Evolutionary conservation across 2,888 invertebrate genomes (phyloP), one percentile per base, ranked within the genome.

Genomic region (Eustalomyia histrio): DNA sequence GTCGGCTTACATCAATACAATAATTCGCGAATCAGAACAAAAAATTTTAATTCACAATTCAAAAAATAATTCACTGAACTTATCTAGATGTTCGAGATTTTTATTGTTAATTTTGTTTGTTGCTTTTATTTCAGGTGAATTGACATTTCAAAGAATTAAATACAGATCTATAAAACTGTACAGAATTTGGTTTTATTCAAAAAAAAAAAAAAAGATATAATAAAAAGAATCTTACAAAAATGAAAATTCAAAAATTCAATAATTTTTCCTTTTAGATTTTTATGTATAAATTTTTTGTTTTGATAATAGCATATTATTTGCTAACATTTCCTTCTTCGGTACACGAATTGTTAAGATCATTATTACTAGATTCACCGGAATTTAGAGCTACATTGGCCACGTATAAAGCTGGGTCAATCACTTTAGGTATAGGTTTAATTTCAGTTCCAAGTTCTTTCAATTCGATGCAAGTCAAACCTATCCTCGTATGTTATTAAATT

Each of bases 401-500:
- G 91, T 99, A 99, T 86, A 99, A 93, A 89, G 97, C 95, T 85
- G 99, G 99, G 93, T 99, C 99, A 91, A 99, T 99, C 86, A 97
- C 96, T 93, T 99, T 99, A 76, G 99, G 99, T 90, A 99, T 99
- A 84, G 99, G 99, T 91, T 99, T 99, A 87, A 99, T 99, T 93
- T 99, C 99, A 76, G 99, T 99, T 87, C 98, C 98, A 88, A 99
- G 94, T 92, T 99, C 99, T 97, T 92, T 99, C 99, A 90, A 99
- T 99, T 91, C 98, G 96, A 91, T 99, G 99, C 88, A 99, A 93
- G 87, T 97, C 95, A 91, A 97, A 98, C 87, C 99, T 94, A 92
- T 99, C 99, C 89, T 99, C 99, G 90, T 99, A 99, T 52, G 99
- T 99, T 91, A 99, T 99, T 87, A 99, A 94, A 91, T 99, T 99